These are phyloP conservation scores for Peribatodes rhomboidaria DNA, from an alignment of 2,888 invertebrate species.

Conservation along the genomic window DNA sequence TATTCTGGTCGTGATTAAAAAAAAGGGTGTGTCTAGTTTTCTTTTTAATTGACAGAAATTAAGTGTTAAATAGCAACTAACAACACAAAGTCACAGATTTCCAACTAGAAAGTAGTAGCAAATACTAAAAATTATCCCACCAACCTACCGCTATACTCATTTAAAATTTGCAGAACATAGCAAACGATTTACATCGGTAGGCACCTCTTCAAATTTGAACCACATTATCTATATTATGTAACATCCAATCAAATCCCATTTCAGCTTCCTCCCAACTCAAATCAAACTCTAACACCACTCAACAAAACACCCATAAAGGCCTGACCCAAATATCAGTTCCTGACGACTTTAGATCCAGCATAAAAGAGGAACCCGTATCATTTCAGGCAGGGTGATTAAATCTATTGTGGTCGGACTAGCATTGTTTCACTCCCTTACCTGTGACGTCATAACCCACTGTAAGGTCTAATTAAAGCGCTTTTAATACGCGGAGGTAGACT, in stretches of 20 bases:
- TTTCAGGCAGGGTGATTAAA: constrained; percentile 62
- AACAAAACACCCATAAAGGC: constrained; percentile 25
- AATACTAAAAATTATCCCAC: too few species aligned
- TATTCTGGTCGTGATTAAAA: too few species aligned
- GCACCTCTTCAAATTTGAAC: too few species aligned
- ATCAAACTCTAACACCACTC: constrained; percentile 9
- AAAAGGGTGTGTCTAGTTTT: too few species aligned
- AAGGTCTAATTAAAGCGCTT: constrained; percentile 71
- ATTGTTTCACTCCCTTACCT: constrained; percentile 58
- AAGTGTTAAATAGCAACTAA: too few species aligned
- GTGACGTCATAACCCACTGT: constrained; percentile 61
- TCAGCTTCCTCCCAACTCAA: not conserved
- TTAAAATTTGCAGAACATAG: too few species aligned
- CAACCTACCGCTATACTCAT: too few species aligned
- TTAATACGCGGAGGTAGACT: constrained; percentile 58
- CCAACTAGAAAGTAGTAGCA: too few species aligned
- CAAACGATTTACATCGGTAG: too few species aligned
- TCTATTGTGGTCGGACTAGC: constrained; percentile 61
- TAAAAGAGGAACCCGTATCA: constrained; percentile 53
- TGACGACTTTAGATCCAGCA: constrained; percentile 15
- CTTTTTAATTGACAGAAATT: too few species aligned
- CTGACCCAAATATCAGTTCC: constrained; percentile 26
- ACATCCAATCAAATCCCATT: not conserved
- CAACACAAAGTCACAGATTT: too few species aligned
- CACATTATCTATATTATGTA: not conserved